Percentiles rank a stretch among this genome's conserved stretches.
phyloP scores from a whole-genome alignment of 1,140 invertebrate genomes.

The Grapholita molesta region DNA sequence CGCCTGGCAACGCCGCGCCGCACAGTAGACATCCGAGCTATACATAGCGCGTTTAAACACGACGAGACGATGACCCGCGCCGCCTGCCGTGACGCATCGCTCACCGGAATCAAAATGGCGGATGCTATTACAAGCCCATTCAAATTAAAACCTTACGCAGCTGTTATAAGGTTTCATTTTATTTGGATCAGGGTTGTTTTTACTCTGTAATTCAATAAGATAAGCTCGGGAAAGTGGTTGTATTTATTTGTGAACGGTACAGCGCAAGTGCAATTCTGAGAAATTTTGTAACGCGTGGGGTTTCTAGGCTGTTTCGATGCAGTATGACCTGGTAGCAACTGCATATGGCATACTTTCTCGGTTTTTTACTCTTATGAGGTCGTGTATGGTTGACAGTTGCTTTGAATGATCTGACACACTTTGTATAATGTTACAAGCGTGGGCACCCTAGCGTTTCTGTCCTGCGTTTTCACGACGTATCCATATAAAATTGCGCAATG shows the following conservation, averaged over 20 bases:
- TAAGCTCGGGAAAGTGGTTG: constrained; percentile 37
- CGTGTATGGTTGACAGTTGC: background rate
- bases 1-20: constrained; percentile 49
- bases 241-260: constrained; percentile 53
- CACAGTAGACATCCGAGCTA: constrained; percentile 31
- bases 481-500: too few relatives aligned
- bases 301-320: constrained; percentile 7
- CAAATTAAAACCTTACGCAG: background rate
- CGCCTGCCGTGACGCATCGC: constrained; percentile 59
- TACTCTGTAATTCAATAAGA: background rate
- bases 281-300: constrained; percentile 16
- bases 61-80: constrained; percentile 63
- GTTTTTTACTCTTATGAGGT: background rate
- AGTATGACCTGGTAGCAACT: background rate
- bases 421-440: too few relatives aligned
- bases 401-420: background rate
- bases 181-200: background rate
- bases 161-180: background rate
- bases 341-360: background rate
- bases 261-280: constrained; percentile 8
- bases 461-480: too few relatives aligned
- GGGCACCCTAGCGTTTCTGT: too few relatives aligned
- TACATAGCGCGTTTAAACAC: constrained; percentile 40
- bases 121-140: constrained; percentile 17
- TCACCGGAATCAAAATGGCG: constrained; percentile 27